Percentiles rank a stretch among this genome's conserved stretches.
Evolutionary conservation across 2,797 vertebrate genomes (phyloP).

Genomic region (Otolemur crassicaudatus): DNA sequence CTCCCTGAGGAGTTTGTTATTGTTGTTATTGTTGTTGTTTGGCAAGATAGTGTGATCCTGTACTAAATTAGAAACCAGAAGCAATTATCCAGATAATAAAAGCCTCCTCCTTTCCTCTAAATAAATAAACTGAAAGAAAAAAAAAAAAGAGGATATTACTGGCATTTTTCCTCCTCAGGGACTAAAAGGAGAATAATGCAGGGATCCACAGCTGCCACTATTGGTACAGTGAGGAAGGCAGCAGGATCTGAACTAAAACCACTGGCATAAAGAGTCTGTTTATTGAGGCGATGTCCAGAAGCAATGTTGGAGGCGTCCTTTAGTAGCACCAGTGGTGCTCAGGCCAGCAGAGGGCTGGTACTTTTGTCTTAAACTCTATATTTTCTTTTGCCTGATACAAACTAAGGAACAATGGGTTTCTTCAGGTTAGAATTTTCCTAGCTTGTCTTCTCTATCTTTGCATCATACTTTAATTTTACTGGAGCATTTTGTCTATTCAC

Average conservation of each 20-base stretch:
- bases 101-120: neutral
- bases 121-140: neutral
- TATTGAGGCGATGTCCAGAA: neutral
- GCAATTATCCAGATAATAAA: neutral
- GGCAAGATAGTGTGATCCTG: neutral
- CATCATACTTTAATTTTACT: neutral
- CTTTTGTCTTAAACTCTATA: neutral
- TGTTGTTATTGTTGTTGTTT: neutral
- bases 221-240: neutral
- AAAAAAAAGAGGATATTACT: neutral
- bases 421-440: neutral
- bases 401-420: neutral
- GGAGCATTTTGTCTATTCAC: neutral
- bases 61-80: neutral
- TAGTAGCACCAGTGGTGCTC: rapidly evolving
- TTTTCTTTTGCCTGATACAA: neutral
- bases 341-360: neutral
- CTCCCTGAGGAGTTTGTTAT: neutral
- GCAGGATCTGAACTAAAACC: neutral
- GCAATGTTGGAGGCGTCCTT: neutral
- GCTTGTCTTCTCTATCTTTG: neutral
- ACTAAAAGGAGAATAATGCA: neutral
- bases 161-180: neutral
- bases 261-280: neutral
- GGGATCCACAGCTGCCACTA: neutral